Percentiles rank a stretch among this genome's conserved stretches.
Evolutionary conservation across 2,888 invertebrate species (phyloP).

Genomic region (Nesidiocoris tenuis): DNA sequence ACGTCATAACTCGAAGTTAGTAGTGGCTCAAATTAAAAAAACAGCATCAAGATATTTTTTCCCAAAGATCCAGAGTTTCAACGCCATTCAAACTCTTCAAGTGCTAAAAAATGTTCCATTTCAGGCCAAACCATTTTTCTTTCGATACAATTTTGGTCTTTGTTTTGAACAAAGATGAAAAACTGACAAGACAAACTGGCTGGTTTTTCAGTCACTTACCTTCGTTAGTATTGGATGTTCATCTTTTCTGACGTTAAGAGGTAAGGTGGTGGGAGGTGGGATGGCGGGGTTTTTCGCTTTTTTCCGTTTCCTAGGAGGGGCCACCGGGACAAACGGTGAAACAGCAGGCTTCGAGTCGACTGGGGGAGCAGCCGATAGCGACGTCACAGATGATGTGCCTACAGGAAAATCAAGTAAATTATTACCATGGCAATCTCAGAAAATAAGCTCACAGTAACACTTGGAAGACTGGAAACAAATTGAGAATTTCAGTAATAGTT

Average conservation of each 20-base stretch:
- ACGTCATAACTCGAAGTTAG: not conserved
- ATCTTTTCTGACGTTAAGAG: constrained; percentile 30
- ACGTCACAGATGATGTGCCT: not conserved
- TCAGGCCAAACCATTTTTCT: too few relatives aligned
- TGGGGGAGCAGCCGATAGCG: constrained; percentile 47
- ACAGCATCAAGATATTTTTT: too few relatives aligned
- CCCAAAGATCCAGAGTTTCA: too few relatives aligned
- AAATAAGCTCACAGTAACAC: not conserved
- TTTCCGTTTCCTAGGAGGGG: constrained; percentile 80
- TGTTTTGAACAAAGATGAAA: too few relatives aligned
- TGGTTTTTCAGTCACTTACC: constrained; percentile 27
- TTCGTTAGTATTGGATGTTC: constrained; percentile 42
- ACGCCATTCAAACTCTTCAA: too few relatives aligned
- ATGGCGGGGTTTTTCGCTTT: constrained; percentile 58
- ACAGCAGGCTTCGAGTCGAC: constrained; percentile 20
- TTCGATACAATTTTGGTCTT: too few relatives aligned
- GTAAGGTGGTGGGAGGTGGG: constrained; percentile 39
- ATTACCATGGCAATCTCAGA: too few relatives aligned
- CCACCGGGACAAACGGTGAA: constrained; percentile 57
- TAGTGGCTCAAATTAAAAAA: not conserved
- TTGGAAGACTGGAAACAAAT: not conserved
- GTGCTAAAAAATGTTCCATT: too few relatives aligned
- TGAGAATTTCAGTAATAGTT: too few relatives aligned
- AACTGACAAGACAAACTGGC: too few relatives aligned
- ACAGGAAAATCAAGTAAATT: not conserved